These are phyloP conservation scores for Teleogryllus oceanicus DNA, from an alignment of 2,888 invertebrate species.

Conservation along the genomic window DNA sequence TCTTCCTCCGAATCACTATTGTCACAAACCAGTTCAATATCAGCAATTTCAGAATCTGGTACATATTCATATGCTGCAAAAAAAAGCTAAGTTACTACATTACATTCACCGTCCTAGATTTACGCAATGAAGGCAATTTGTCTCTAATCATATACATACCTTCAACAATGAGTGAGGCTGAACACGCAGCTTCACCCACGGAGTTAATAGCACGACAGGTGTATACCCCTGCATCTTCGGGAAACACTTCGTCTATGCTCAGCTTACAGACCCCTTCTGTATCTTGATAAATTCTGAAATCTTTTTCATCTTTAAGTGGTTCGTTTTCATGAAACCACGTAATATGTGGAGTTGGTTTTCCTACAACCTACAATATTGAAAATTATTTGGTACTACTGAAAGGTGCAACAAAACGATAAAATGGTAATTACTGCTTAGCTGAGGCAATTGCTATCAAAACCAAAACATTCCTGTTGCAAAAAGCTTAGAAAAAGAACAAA, in stretches of 20 bases:
- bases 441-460: too few relatives aligned
- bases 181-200: constrained; percentile 75
- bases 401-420: not conserved
- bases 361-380: constrained; percentile 53
- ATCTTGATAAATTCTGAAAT: constrained; percentile 69
- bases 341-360: constrained; percentile 74
- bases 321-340: constrained; percentile 75
- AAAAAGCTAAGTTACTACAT: not conserved
- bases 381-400: too few relatives aligned
- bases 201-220: constrained; percentile 77
- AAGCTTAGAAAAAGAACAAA: too few relatives aligned
- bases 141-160: constrained; percentile 52
- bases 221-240: constrained; percentile 86
- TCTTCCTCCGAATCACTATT: constrained; percentile 77
- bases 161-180: constrained; percentile 75
- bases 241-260: constrained; percentile 80
- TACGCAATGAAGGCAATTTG: not conserved
- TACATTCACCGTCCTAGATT: too few relatives aligned
- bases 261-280: constrained; percentile 76
- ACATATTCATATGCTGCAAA: constrained; percentile 86
- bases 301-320: constrained; percentile 71
- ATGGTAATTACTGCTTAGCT: not conserved
- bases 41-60: constrained; percentile 78
- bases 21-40: constrained; percentile 53
- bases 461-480: too few relatives aligned